Conservation (phyloP, 2,888 invertebrate species). For the Cenopis cana region DNA sequence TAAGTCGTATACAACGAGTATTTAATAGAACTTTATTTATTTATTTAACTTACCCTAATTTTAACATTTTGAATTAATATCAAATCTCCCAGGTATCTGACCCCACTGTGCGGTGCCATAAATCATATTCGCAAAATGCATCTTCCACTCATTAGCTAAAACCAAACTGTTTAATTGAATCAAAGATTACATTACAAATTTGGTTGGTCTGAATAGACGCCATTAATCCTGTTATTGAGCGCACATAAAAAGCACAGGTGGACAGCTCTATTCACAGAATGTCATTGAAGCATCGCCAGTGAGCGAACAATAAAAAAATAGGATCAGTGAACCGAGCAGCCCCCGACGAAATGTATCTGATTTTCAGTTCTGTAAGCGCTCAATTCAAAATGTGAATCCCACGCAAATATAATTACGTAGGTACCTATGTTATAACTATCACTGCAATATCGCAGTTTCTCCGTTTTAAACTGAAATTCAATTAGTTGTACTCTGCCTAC, state of each 20-base stretch:
- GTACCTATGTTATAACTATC: too few relatives aligned
- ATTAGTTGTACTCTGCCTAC: too few relatives aligned
- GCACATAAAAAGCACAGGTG: constrained; percentile 37
- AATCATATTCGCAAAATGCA: not conserved
- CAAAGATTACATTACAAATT: not conserved
- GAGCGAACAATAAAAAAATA: constrained; percentile 49
- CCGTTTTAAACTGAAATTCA: too few relatives aligned
- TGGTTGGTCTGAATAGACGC: not conserved
- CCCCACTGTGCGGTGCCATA: too few relatives aligned
- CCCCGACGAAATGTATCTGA: constrained; percentile 15
- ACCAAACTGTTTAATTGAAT: not conserved
- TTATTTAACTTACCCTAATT: too few relatives aligned
- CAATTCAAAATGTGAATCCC: not conserved
- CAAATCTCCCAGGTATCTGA: too few relatives aligned
- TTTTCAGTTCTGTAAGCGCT: not conserved
- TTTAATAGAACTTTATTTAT: too few relatives aligned
- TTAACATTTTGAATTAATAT: too few relatives aligned
- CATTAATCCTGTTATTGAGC: constrained; percentile 4
- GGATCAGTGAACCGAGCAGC: constrained; percentile 48
- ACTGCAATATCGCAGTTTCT: too few relatives aligned
- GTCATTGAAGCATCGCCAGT: constrained; percentile 52
- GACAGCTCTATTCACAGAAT: constrained; percentile 49
- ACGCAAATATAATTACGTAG: not conserved
- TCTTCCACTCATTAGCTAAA: not conserved
- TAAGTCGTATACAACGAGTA: too few relatives aligned